Evolutionary conservation across 92 coral and sea anemone species (phyloP), one percentile per base, ranked within the genome.

Genomic region (Heliopora coerulea): DNA sequence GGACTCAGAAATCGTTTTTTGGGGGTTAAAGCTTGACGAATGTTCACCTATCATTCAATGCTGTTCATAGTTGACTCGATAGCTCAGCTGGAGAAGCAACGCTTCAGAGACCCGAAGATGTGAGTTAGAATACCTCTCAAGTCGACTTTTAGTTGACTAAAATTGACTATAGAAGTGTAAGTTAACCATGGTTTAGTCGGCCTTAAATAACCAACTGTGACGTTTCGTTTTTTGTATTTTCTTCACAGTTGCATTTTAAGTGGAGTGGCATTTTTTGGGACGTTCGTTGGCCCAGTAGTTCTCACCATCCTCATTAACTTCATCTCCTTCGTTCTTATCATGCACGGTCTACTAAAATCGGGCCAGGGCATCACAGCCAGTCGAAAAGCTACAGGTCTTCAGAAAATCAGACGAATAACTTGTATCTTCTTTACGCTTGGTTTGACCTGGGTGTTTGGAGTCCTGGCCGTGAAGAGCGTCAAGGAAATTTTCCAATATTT

Each of bases 361-460:
- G 20, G 56, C 13, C 14, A 40, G 21, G 39, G 56, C 4, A 57
- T 54, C 21, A 27, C 64, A 15, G 25, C 48, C 17, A 68, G 39
- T 12, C 52, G 48, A 20, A 27, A 35, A 23, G 49, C 41, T 2
- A 28, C 37, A 44, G 52, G 40, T 13, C 27, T 30, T 39, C n/a
- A 33, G 0, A 35, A 72, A n/a, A 35, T 35, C 28, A 34, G 82
- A 17, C 66, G 73, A 0, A 75, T 74, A 18, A 62, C 57, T 4
- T 62, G 74, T 21, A 65, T 78, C 41, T 49, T 57, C 24, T 62
- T 78, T 21, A 49, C 64, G 2, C 82, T 78, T 33, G 82, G 82
- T 21, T 62, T 78, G 13, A 78, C 82, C 15, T 78, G 82, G 82
- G 19, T 49, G 5, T 64, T 52, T 20, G 82, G 82, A n/a, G 74